Base-by-base conservation (phyloP, 2,888 invertebrate species). In the Agrotis exclamationis region DNA sequence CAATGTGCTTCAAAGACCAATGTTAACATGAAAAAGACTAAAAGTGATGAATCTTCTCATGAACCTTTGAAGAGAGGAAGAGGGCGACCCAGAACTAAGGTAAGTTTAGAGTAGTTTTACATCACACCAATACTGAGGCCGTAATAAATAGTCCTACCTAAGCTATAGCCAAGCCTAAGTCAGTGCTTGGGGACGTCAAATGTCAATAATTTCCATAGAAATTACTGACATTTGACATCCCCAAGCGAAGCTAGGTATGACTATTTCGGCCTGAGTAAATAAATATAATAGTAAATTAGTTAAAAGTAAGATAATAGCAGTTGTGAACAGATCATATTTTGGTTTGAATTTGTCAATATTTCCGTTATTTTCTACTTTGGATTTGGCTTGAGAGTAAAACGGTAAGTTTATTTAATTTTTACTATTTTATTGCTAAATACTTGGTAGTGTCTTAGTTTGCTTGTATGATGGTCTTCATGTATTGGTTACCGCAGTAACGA, bases 51-150 rank as follows among this genome's bases (percentile, higher is more conserved):
- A 72, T 72, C 85, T 22, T 88, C 81, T n/a, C 64, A 76, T 74
- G 89, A 91, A 44, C 83, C 85, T 50, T 89, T 88, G 78, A 96
- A 96, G 85, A 90, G 92, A 81, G 92, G 92, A 47, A 89, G 94
- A 67, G 95, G 94, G 54, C 86, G 96, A 64, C 95, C 94, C 33
- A 86, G 94, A 60, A 89, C 93, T 58, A 96, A 96, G 95, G 96
- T 96, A 89, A 92, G 94, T 88, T 54, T 70, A 72, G 67, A 0
- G 47, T 70, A 66, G n/a, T 44, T 59, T 63, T 59, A 28, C 5
- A 65, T 54, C 33, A 6, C 2, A 28, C 20, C 11, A n/a, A 51
- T 14, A 58, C 44, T 22, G 20, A 24, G 24, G n/a, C n/a, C n/a
- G n/a, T n/a, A n/a, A n/a, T n/a, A n/a, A n/a, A n/a, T n/a, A n/a